Conservation (phyloP, 2,113 vertebrate genomes). For the Garra rufa region DNA sequence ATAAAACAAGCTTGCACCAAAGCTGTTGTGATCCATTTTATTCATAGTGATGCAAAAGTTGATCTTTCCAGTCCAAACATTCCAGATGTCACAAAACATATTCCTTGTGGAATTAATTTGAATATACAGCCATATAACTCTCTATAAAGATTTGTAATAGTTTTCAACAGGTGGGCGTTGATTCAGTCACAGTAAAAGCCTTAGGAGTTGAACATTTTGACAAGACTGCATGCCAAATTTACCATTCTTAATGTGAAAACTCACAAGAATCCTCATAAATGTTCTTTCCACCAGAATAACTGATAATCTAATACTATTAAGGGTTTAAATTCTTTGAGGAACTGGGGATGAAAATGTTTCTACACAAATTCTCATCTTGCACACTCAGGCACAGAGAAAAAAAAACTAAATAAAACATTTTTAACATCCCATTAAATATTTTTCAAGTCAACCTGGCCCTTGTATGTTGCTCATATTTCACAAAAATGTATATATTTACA, state of each 20-base stretch:
- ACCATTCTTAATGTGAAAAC: background rate
- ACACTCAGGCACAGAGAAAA: conserved; percentile 42
- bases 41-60: conserved; percentile 67
- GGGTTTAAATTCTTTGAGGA: background rate
- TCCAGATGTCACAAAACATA: conserved; percentile 6
- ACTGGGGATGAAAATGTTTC: background rate
- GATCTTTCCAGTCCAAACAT: conserved; percentile 62
- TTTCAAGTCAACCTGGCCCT: conserved; percentile 33
- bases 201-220: background rate
- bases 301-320: background rate
- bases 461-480: conserved; percentile 51
- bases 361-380: background rate
- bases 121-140: background rate
- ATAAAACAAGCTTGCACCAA: conserved; percentile 10
- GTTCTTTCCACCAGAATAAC: background rate
- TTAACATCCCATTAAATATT: conserved; percentile 63
- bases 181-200: background rate
- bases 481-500: conserved; percentile 71
- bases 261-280: background rate
- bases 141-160: background rate
- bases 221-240: background rate
- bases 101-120: background rate
- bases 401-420: conserved; percentile 68
- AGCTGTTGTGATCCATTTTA: conserved; percentile 66
- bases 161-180: background rate